Percentiles rank a stretch among this genome's conserved stretches.
These are phyloP conservation scores for Calephelis nemesis DNA, from an alignment of 1,140 invertebrate genomes.

Conservation along the genomic window DNA sequence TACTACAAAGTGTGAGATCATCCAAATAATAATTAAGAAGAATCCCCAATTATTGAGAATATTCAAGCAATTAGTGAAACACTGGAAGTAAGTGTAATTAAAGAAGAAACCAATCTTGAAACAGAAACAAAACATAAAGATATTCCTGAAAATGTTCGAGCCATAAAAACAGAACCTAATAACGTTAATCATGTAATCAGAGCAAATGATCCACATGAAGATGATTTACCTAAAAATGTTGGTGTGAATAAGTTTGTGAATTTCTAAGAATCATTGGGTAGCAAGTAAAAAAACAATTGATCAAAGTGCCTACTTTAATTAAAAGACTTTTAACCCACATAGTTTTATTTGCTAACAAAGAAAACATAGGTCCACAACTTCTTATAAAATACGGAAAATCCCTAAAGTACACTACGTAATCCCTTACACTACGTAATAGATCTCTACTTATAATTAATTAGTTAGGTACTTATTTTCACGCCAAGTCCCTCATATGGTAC, in stretches of 20 bases:
- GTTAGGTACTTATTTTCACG: too few species aligned
- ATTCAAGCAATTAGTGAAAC: background rate
- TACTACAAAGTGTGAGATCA: constrained; percentile 63
- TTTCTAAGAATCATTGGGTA: constrained; percentile 72
- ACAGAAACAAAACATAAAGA: constrained; percentile 55
- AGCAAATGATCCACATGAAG: constrained; percentile 69
- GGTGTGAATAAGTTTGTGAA: constrained; percentile 73
- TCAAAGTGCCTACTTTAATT: too few species aligned
- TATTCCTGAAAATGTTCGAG: constrained; percentile 24
- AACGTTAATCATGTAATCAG: constrained; percentile 62
- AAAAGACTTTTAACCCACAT: too few species aligned
- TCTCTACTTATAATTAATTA: too few species aligned
- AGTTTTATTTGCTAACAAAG: too few species aligned
- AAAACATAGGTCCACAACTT: too few species aligned
- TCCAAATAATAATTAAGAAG: constrained; percentile 31
- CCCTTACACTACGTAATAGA: too few species aligned
- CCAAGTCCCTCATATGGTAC: too few species aligned
- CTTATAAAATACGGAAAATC: too few species aligned
- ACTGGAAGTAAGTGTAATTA: background rate
- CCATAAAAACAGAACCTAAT: constrained; percentile 61
- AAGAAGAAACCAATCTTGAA: background rate
- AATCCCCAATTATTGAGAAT: background rate
- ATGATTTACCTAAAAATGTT: constrained; percentile 71
- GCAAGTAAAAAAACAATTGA: constrained; percentile 44
- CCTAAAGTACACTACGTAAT: too few species aligned